A percentile compares a stretch with the other conserved stretches of the same genome.
phyloP scores from a whole-genome alignment of 64 coral and sea anemone species.

The Orbicella faveolata region DNA sequence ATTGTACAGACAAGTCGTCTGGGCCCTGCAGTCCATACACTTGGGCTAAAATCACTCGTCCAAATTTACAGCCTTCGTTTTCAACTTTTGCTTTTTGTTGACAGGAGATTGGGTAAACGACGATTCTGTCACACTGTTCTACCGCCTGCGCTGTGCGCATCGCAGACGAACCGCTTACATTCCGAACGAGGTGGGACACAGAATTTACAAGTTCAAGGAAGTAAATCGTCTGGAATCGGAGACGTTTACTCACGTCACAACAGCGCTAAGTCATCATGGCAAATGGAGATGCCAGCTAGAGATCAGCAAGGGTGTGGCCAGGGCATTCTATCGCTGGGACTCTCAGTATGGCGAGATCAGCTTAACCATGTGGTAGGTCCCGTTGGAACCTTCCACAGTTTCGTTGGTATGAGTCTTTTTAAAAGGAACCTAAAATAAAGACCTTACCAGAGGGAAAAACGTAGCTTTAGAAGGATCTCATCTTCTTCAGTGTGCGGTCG shows the following conservation, averaged over 20 bases:
- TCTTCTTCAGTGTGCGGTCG: neutral
- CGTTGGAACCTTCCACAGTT: neutral
- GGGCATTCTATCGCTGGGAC: slow-evolving; percentile 86
- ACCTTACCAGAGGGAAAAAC: neutral
- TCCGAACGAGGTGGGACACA: slow-evolving; percentile 76
- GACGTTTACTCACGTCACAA: slow-evolving; percentile 82
- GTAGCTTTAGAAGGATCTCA: slow-evolving; percentile 17
- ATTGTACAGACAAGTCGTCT: too few relatives aligned
- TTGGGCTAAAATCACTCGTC: too few relatives aligned
- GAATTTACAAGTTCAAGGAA: slow-evolving; percentile 80
- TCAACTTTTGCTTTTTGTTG: neutral
- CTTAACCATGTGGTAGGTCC: slow-evolving; percentile 79
- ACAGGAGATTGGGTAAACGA: slow-evolving; percentile 93
- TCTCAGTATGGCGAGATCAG: slow-evolving; percentile 91
- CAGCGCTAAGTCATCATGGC: slow-evolving; percentile 51
- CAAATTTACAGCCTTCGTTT: neutral
- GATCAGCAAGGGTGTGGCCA: slow-evolving; percentile 74
- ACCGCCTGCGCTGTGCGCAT: slow-evolving; percentile 70
- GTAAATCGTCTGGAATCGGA: slow-evolving; percentile 82
- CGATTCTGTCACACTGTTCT: slow-evolving; percentile 70
- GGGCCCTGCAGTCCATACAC: too few relatives aligned
- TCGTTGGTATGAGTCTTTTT: neutral
- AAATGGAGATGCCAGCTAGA: slow-evolving; percentile 81
- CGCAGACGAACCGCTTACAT: slow-evolving; percentile 66
- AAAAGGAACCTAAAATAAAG: neutral